Evolutionary conservation across 2,888 invertebrate genomes (phyloP).

Genomic region (Melinaea marsaeus): DNA sequence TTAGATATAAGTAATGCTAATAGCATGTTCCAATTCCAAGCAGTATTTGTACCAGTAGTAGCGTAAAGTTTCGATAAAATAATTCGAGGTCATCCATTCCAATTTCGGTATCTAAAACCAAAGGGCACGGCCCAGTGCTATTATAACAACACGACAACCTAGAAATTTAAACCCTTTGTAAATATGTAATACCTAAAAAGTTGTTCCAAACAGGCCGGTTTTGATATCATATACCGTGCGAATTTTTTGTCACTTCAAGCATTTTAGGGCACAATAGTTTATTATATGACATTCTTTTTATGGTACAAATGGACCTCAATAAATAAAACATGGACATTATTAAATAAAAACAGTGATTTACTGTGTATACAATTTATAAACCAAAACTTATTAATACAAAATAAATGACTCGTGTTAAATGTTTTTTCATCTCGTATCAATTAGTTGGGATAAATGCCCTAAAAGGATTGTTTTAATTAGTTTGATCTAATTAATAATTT

Average conservation of each 20-base stretch:
- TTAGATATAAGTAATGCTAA: slow-evolving; percentile 4
- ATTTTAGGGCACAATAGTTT: slow-evolving; percentile 64
- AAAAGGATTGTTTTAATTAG: slow-evolving; percentile 8
- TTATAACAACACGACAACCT: slow-evolving; percentile 27
- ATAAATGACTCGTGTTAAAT: slow-evolving; percentile 43
- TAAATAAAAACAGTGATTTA: slow-evolving; percentile 42
- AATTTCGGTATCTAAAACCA: slow-evolving; percentile 22
- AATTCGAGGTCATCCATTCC: slow-evolving; percentile 28
- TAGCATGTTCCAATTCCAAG: slow-evolving; percentile 4
- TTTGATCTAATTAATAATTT: slow-evolving; percentile 2
- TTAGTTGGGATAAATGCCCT: slow-evolving; percentile 20
- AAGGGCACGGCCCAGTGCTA: slow-evolving; percentile 23
- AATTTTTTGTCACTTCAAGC: slow-evolving; percentile 51
- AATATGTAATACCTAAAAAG: slow-evolving; percentile 39
- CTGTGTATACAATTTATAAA: slow-evolving; percentile 39
- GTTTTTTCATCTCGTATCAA: slow-evolving; percentile 37
- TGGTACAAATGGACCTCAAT: slow-evolving; percentile 42
- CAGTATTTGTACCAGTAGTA: slow-evolving; percentile 7
- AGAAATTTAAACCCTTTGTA: slow-evolving; percentile 29
- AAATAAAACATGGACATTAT: slow-evolving; percentile 50
- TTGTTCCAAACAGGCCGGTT: slow-evolving; percentile 44
- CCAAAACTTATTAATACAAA: slow-evolving; percentile 42
- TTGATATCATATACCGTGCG: slow-evolving; percentile 44
- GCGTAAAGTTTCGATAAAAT: slow-evolving; percentile 12
- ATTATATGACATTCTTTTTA: slow-evolving; percentile 41